phyloP scores from a whole-genome alignment of 2,888 invertebrate genomes.

The Aphodius sticticus region DNA sequence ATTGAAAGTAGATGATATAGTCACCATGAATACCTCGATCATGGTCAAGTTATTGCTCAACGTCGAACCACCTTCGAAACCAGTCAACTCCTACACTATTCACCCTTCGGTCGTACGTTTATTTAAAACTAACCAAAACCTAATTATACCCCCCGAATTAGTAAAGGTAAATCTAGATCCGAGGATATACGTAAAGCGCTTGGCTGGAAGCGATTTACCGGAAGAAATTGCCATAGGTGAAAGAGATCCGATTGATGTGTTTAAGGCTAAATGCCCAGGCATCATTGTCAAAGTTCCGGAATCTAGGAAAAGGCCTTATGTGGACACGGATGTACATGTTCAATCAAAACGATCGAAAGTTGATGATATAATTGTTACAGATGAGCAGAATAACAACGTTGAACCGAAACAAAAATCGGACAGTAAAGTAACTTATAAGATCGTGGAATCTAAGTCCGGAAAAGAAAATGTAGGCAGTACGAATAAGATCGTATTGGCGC shows the following conservation, averaged over 20 bases:
- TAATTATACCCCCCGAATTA: slow-evolving; percentile 35
- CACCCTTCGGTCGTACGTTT: slow-evolving; percentile 34
- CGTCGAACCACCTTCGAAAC: background rate
- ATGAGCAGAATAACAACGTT: background rate
- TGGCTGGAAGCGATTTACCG: background rate
- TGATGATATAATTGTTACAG: background rate
- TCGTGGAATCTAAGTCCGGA: background rate
- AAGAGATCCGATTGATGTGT: slow-evolving; percentile 21
- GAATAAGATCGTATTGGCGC: background rate
- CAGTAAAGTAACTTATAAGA: background rate
- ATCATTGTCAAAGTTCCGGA: slow-evolving; percentile 1
- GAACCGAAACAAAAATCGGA: background rate
- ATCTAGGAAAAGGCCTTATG: background rate
- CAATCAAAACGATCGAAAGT: background rate
- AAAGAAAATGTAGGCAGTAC: background rate
- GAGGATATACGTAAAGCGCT: slow-evolving; percentile 17
- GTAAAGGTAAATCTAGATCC: slow-evolving; percentile 34
- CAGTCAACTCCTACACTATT: slow-evolving; percentile 14
- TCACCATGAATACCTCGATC: background rate
- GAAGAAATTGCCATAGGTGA: too few relatives aligned
- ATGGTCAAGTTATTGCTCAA: background rate
- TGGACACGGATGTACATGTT: background rate
- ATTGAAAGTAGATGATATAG: background rate
- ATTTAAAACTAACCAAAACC: slow-evolving; percentile 28
- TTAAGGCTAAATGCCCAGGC: slow-evolving; percentile 19